phyloP scores from a whole-genome alignment of 2,888 invertebrate genomes.

The Xylophagus ater region DNA sequence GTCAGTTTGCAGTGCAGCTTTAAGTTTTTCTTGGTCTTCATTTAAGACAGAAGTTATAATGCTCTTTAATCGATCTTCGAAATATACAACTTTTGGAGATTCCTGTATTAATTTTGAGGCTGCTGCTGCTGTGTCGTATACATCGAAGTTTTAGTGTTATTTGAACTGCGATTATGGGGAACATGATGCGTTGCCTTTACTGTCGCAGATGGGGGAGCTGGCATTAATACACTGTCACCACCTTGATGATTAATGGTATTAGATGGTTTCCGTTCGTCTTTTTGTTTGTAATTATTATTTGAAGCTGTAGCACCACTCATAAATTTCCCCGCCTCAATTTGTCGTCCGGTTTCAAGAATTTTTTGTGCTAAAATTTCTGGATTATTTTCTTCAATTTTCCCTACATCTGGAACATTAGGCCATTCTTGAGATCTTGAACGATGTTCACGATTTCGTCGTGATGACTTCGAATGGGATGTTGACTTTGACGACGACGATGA shows the following conservation, averaged over 20 bases:
- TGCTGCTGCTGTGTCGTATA: conserved; percentile 3
- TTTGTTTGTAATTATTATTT: conserved; percentile 36
- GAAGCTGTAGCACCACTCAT: conserved; percentile 23
- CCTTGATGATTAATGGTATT: conserved; percentile 19
- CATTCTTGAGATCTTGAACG: conserved; percentile 78
- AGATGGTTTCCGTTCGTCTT: conserved; percentile 35
- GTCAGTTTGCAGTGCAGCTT: conserved; percentile 26
- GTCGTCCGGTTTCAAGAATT: conserved; percentile 78
- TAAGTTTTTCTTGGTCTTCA: conserved; percentile 57
- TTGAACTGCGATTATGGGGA: conserved; percentile 6
- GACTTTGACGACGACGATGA: conserved; percentile 40
- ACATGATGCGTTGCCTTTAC: conserved; percentile 5
- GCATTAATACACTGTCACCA: conserved; percentile 35
- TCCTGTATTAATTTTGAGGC: conserved; percentile 39
- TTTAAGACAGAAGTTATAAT: conserved; percentile 78
- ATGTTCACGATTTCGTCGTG: conserved; percentile 57
- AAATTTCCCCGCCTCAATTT: conserved; percentile 75
- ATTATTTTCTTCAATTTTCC: conserved; percentile 85
- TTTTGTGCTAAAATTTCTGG: conserved; percentile 83
- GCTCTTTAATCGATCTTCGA: conserved; percentile 79
- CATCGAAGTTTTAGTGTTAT: conserved; percentile 7
- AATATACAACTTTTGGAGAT: conserved; percentile 76
- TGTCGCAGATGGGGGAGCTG: conserved; percentile 28
- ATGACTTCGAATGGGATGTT: conserved; percentile 36
- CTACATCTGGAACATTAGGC: conserved; percentile 83